A percentile compares a stretch with the other conserved stretches of the same genome.
These are phyloP conservation scores for Lutjanus campechanus DNA, from an alignment of 2,797 vertebrate genomes.

Conservation along the genomic window DNA sequence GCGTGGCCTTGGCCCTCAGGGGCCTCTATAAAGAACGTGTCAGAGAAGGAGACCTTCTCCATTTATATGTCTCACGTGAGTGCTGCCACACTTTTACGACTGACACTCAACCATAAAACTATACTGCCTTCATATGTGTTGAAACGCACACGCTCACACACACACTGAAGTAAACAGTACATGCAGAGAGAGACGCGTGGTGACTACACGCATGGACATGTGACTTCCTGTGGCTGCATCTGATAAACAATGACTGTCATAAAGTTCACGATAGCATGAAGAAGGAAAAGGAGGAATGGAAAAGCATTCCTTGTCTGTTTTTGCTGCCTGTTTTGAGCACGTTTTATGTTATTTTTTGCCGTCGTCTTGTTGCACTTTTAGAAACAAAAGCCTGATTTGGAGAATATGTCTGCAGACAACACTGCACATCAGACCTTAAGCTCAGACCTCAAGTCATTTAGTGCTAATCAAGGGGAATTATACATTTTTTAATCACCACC, in stretches of 20 bases:
- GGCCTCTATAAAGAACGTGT: constrained; percentile 64
- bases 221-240: background rate
- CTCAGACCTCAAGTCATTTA: background rate
- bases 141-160: constrained; percentile 16
- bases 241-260: constrained; percentile 25
- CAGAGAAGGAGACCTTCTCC: constrained; percentile 62
- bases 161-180: background rate
- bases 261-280: constrained; percentile 31
- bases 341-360: background rate
- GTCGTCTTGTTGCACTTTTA: background rate
- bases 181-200: constrained; percentile 4
- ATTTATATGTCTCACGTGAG: constrained; percentile 74
- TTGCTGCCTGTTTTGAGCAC: background rate
- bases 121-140: constrained; percentile 52
- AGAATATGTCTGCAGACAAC: too few relatives aligned
- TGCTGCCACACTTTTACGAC: constrained; percentile 69
- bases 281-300: background rate
- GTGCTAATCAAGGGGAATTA: too few relatives aligned
- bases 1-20: constrained; percentile 59
- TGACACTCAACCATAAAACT: constrained; percentile 70
- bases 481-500: too few relatives aligned
- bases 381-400: background rate
- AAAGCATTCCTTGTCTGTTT: background rate
- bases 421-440: background rate
- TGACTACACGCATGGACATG: constrained; percentile 11